Conservation (phyloP, 2,113 vertebrate species). For the Callipepla squamata region DNA sequence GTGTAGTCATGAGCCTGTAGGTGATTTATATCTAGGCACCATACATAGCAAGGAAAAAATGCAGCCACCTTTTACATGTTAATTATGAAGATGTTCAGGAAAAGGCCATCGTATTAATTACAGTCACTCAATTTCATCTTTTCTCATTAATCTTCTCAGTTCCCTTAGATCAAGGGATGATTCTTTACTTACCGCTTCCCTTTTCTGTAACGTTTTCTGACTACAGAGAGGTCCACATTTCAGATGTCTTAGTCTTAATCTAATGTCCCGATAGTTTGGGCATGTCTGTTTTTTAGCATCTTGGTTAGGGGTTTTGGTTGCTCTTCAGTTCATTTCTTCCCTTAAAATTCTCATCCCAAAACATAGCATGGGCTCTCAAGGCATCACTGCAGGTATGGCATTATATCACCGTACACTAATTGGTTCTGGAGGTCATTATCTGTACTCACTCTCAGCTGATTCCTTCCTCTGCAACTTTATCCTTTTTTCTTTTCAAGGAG, state of each 20-base stretch:
- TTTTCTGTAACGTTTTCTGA: neutral
- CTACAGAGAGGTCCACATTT: neutral
- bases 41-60: neutral
- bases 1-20: neutral
- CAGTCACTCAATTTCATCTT: neutral
- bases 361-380: neutral
- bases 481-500: neutral
- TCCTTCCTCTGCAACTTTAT: neutral
- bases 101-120: neutral
- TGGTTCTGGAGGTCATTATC: neutral
- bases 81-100: neutral
- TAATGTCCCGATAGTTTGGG: neutral
- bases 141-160: neutral
- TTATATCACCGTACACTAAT: neutral
- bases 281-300: neutral
- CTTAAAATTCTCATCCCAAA: neutral
- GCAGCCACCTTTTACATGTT: neutral
- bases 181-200: neutral
- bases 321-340: neutral
- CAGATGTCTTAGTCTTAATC: neutral
- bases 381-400: neutral
- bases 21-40: conserved; percentile 1
- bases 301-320: neutral
- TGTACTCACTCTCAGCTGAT: neutral
- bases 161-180: neutral